These are phyloP conservation scores for Enhydra lutris DNA, from an alignment of 2,113 vertebrate genomes.

Conservation along the genomic window DNA sequence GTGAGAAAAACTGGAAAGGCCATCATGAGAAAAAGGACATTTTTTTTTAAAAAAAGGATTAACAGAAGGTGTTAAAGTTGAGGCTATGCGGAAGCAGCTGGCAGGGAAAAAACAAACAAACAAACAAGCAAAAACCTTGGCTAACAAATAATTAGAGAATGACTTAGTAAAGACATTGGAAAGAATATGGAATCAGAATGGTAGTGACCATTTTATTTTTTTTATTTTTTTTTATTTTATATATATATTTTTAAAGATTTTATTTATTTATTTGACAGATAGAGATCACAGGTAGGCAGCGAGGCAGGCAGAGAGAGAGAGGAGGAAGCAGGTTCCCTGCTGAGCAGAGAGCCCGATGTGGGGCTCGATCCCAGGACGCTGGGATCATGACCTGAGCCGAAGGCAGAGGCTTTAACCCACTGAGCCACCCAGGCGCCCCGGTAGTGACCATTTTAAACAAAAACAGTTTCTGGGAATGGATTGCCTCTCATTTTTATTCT, in stretches of 20 bases:
- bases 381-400: too few relatives aligned
- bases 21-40: neutral
- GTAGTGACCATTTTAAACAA: slow-evolving; percentile 8
- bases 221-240: too few relatives aligned
- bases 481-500: slow-evolving; percentile 15
- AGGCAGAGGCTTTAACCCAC: too few relatives aligned
- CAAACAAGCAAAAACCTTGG: neutral
- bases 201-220: too few relatives aligned
- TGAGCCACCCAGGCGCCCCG: too few relatives aligned
- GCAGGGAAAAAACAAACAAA: neutral
- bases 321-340: too few relatives aligned
- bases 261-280: too few relatives aligned
- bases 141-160: slow-evolving; percentile 61
- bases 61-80: slow-evolving; percentile 10
- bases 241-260: too few relatives aligned
- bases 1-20: neutral
- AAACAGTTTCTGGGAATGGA: slow-evolving; percentile 38
- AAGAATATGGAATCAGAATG: neutral
- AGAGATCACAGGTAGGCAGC: too few relatives aligned
- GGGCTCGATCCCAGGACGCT: too few relatives aligned
- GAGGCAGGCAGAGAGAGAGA: too few relatives aligned
- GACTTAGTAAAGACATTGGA: neutral
- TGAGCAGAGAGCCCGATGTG: too few relatives aligned
- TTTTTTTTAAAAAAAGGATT: neutral
- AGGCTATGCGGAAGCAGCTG: slow-evolving; percentile 9